Base-by-base conservation (phyloP, 1,140 invertebrate genomes). In the Psix sp. region DNA sequence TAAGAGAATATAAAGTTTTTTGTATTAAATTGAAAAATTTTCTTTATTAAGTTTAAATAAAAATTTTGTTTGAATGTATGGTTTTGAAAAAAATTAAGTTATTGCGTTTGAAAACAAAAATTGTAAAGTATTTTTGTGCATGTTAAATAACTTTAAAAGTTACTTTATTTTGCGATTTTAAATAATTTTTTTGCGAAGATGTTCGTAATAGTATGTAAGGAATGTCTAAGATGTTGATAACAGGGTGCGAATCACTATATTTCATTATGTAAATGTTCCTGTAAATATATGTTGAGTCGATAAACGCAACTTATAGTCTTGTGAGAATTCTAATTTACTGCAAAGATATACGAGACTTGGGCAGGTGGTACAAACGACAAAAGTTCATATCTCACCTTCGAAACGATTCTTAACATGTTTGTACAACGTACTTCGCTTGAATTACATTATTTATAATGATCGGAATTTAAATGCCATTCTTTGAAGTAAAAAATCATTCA, bases 261-360 rank as follows among this genome's bases (percentile, higher is more conserved):
- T 60, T 75, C 54, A 70, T 65, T 67, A 56, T 67, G 62, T 35
- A 73, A 73, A 73, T 66, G 48, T 17, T 3, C 24, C 24, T 46
- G 60, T 73, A 65, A 65, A 73, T 65, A 59, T 63, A 72, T 51
- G 51, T 57, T 59, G 26, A 57, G 59, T 72, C 66, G 68, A 73
- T 77, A 75, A 73, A 77, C 60, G 57, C 26, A 54, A 72, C 62
- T 59, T 62, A 13, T 43, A 36, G 59, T 62, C 60, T 46, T 60
- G 46, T 52, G 60, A 71, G 73, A 63, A 71, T 65, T 70, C 65
- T 71, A 76, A 71, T 81, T 79, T 79, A 77, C 63, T 59, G 40
- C 60, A 74, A 35, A 78, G 71, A 77, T 77, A 77, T 77, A 76
- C 71, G 71, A 76, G 45, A 26, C 60, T 38, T 59, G 48, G 38